These are phyloP conservation scores for Aphrocallistes beatrix DNA, from an alignment of 37 sponge, comb jelly and placozoan species.

Conservation along the genomic window DNA sequence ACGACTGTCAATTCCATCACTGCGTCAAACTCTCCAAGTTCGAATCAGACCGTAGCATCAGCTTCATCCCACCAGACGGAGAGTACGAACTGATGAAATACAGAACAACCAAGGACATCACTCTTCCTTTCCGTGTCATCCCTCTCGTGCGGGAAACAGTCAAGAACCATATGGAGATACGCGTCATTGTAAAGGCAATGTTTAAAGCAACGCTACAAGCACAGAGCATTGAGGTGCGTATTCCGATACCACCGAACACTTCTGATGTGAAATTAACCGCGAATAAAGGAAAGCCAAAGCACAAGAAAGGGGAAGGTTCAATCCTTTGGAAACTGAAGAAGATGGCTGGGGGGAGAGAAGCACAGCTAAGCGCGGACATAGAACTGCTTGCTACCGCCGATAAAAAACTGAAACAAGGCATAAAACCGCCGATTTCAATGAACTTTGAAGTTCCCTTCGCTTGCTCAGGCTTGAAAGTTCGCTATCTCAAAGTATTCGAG, in stretches of 20 bases:
- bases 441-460: conserved; percentile 95
- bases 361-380: conserved; percentile 77
- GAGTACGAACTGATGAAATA: conserved; percentile 95
- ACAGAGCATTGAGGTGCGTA: conserved; percentile 83
- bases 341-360: conserved; percentile 72
- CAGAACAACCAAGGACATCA: conserved; percentile 88
- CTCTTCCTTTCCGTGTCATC: conserved; percentile 77
- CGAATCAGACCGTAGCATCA: conserved; percentile 88
- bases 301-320: conserved; percentile 79
- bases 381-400: conserved; percentile 53
- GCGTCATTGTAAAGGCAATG: conserved; percentile 69
- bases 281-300: conserved; percentile 64
- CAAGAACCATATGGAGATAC: conserved; percentile 77
- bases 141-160: conserved; percentile 74
- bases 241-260: conserved; percentile 80
- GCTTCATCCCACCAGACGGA: conserved; percentile 96
- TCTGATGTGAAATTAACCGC: conserved; percentile 58
- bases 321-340: conserved; percentile 90
- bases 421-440: conserved; percentile 84
- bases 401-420: conserved; percentile 35
- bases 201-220: conserved; percentile 53
- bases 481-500: conserved; percentile 94
- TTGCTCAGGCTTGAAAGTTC: conserved; percentile 84
- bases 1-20: conserved; percentile 92
- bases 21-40: conserved; percentile 96